Evolutionary conservation across 1,140 invertebrate species (phyloP), one percentile per base, ranked within the genome.

Genomic region (Dinothrombium tinctorium): DNA sequence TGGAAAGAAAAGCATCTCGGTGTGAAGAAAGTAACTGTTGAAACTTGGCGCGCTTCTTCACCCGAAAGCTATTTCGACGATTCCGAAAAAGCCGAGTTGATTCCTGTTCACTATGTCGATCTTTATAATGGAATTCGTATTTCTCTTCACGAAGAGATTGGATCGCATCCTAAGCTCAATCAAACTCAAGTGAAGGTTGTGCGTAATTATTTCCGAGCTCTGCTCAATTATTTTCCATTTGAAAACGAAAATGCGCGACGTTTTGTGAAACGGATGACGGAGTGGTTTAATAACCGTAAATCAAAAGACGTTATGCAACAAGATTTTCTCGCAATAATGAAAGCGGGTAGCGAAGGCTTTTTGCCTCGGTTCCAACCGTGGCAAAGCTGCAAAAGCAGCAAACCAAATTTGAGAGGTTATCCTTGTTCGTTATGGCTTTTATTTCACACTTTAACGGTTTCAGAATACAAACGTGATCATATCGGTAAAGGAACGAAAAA

Each of bases 381-480:
- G 74, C 62, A 78, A 36, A 74, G 72, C 9, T 98, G 92, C 56
- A 64, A 66, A 50, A 82, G 83, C 6, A 83, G 76, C 53, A 57
- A 64, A 32, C 56, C 71, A 2, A 60, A 66, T 33, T 64, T 56
- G 47, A 67, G 90, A 35, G 84, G 87, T n/a, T 96, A 84, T 56
- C 80, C 87, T 1, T 99, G 92, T 62, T 74, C 81, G 0, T 59
- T 98, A 12, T 99, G 92, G 92, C 78, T 71, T 25, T 62, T 90
- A 42, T 98, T 95, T 56, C 92, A 98, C 55, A 79, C 75, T 32
- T 57, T 98, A 19, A 86, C 82, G 8, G 77, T 92, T 0, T 74
- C 74, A 54, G 58, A 61, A 17, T 73, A 74, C 35, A 68, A 70
- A 1, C 58, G 63, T 11, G 37, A 49, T 7, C 7, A 17, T 1